Evolutionary conservation across 2,888 invertebrate species (phyloP).

Genomic region (Agrotis clavis): DNA sequence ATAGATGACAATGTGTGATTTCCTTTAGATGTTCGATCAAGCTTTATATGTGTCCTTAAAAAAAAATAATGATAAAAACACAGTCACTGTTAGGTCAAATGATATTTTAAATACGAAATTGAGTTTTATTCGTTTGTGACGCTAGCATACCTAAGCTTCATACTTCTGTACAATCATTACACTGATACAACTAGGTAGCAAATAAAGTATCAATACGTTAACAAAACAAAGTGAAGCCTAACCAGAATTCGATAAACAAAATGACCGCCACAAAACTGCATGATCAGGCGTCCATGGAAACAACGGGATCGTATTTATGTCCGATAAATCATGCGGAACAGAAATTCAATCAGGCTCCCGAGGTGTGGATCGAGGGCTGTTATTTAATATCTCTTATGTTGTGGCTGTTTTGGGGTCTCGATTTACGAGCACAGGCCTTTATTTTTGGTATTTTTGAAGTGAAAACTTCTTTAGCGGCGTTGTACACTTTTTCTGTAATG

Average conservation of each 20-base stretch:
- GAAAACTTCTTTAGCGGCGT: too few relatives aligned
- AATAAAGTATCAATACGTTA: too few relatives aligned
- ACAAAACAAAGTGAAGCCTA: constrained; percentile 23
- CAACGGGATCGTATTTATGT: constrained; percentile 77
- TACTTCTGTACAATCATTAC: too few relatives aligned
- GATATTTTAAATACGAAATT: too few relatives aligned
- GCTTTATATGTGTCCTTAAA: neutral
- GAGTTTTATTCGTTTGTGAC: too few relatives aligned
- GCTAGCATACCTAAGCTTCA: too few relatives aligned
- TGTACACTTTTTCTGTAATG: too few relatives aligned
- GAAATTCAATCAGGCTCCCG: constrained; percentile 83
- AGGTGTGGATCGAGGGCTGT: constrained; percentile 66
- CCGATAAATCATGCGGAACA: constrained; percentile 81
- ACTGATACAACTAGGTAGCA: too few relatives aligned
- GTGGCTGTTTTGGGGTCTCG: constrained; percentile 48
- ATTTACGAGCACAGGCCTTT: constrained; percentile 47
- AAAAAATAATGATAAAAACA: too few relatives aligned
- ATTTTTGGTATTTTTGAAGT: constrained; percentile 41
- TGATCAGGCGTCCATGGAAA: constrained; percentile 67
- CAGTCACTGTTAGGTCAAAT: too few relatives aligned
- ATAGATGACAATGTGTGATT: constrained; percentile 1
- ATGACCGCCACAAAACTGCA: constrained; percentile 63
- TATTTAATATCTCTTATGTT: constrained; percentile 62
- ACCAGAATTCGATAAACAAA: constrained; percentile 62
- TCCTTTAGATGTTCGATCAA: neutral